These are phyloP conservation scores for Conus ventricosus DNA, from an alignment of 1,140 invertebrate species.

Conservation along the genomic window DNA sequence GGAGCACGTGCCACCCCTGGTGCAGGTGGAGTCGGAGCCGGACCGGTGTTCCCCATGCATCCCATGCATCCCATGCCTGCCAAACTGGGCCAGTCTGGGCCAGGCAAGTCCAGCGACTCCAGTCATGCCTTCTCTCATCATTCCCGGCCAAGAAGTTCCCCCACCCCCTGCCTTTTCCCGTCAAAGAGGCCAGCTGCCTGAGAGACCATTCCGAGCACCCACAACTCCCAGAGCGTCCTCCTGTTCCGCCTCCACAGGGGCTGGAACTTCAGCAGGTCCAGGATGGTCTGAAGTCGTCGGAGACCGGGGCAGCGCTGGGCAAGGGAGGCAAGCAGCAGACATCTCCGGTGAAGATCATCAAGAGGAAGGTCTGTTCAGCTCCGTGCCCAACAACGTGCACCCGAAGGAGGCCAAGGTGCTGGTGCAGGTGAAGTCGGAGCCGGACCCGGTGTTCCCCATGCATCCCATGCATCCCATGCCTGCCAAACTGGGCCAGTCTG, in stretches of 20 bases:
- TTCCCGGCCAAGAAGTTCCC: not conserved
- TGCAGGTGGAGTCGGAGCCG: not conserved
- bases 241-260: no score
- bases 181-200: no score
- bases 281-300: no score
- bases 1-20: not conserved
- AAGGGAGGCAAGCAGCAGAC: not conserved
- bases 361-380: not conserved
- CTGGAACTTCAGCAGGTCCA: no score
- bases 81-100: not conserved
- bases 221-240: no score
- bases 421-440: not conserved
- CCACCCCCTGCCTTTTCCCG: not conserved
- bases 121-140: not conserved
- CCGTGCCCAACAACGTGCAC: not conserved
- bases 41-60: not conserved
- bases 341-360: conserved; percentile 8
- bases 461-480: not conserved
- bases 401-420: conserved; percentile 14
- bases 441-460: not conserved
- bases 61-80: not conserved
- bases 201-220: no score
- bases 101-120: not conserved
- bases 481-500: not conserved
- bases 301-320: no score